These are phyloP conservation scores for Ophonus ardosiacus DNA, from an alignment of 2,888 invertebrate genomes.

Conservation along the genomic window DNA sequence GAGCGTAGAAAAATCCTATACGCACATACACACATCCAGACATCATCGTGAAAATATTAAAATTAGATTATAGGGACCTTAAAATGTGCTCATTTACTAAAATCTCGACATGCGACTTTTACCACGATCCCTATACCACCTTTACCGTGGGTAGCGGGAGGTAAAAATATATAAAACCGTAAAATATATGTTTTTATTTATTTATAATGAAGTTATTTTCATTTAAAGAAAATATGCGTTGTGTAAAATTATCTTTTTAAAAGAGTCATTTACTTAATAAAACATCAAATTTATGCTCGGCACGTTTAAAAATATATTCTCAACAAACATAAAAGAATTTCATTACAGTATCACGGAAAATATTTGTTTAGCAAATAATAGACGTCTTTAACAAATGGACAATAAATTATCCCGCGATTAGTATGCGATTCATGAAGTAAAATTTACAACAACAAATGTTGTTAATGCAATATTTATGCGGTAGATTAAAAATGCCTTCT, in stretches of 20 bases:
- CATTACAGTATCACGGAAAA: constrained; percentile 19
- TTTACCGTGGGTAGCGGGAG: no score
- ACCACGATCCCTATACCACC: no score
- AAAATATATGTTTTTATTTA: neutral
- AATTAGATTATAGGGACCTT: no score
- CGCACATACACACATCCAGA: no score
- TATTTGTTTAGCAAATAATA: constrained; percentile 44
- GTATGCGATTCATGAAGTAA: constrained; percentile 42
- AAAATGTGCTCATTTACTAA: no score
- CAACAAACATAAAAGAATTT: constrained; percentile 28
- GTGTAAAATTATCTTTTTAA: neutral
- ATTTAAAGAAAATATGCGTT: neutral
- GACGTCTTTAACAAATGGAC: constrained; percentile 44
- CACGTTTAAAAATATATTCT: constrained; percentile 8
- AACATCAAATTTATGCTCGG: neutral
- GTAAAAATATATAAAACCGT: neutral
- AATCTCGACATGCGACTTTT: no score
- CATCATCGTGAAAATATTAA: no score
- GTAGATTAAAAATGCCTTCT: constrained; percentile 40
- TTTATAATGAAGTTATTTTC: neutral
- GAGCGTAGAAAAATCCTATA: no score
- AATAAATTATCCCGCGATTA: constrained; percentile 53
- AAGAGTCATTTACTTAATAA: neutral
- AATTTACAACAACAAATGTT: constrained; percentile 46
- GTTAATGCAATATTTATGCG: constrained; percentile 47